phyloP scores from a whole-genome alignment of 2,113 vertebrate species.

The Gadus chalcogrammus region DNA sequence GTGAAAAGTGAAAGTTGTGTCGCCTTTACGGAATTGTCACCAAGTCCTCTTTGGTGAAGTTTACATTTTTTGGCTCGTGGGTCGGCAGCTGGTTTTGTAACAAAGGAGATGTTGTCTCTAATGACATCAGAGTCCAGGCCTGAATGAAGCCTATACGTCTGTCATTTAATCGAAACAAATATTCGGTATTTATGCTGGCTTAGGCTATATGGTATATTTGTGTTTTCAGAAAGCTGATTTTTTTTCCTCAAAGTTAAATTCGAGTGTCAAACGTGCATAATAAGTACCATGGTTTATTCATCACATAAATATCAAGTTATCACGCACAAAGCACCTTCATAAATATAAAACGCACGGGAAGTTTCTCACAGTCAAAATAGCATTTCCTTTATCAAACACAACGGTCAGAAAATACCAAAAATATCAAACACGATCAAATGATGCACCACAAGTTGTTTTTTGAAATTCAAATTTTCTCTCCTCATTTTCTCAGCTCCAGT shows the following conservation, averaged over 20 bases:
- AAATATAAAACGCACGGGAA: constrained; percentile 39
- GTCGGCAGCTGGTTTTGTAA: no score
- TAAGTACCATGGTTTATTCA: constrained; percentile 47
- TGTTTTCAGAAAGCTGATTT: no score
- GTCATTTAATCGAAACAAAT: no score
- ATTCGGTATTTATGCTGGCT: no score
- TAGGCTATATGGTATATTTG: no score
- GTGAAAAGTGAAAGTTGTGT: no score
- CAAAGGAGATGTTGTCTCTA: no score
- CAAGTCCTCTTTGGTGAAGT: no score
- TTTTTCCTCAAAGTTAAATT: not conserved
- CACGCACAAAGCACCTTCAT: constrained; percentile 57
- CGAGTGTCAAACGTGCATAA: not conserved
- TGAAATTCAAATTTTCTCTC: not conserved
- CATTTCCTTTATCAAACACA: constrained; percentile 10
- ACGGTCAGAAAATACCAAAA: not conserved
- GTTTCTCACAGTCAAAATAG: constrained; percentile 21
- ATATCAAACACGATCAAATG: not conserved
- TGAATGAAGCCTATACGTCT: no score
- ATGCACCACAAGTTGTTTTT: not conserved
- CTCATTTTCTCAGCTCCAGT: not conserved
- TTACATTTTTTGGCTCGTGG: no score
- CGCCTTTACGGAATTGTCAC: no score
- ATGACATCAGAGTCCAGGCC: no score
- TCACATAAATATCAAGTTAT: constrained; percentile 71